A percentile compares a stretch with the other conserved stretches of the same genome.
Evolutionary conservation across 2,888 invertebrate species (phyloP).

Genomic region (Argyresthia albistria): DNA sequence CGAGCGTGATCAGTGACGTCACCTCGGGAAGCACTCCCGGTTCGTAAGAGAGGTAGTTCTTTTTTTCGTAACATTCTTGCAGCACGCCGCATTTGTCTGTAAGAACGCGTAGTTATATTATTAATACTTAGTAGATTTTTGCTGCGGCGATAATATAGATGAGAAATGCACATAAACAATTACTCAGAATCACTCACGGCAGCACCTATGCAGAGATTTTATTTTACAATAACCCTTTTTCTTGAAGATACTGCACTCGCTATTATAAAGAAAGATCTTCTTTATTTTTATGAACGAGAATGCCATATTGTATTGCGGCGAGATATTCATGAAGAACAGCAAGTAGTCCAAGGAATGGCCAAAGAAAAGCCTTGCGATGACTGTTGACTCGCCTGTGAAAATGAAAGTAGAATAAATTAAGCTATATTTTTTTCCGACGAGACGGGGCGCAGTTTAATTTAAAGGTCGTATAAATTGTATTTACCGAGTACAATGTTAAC

Average conservation of each 20-base stretch:
- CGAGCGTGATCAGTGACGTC: slow-evolving; percentile 26
- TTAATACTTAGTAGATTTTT: not conserved
- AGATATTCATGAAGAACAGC: slow-evolving; percentile 36
- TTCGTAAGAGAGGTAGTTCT: slow-evolving; percentile 25
- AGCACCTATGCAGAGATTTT: slow-evolving; percentile 46
- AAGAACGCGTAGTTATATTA: slow-evolving; percentile 8
- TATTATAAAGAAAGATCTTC: slow-evolving; percentile 46
- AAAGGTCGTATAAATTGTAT: slow-evolving; percentile 11
- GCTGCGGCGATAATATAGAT: not conserved
- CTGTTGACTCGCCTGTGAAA: slow-evolving; percentile 46
- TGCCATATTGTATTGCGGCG: slow-evolving; percentile 55
- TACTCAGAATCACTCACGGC: slow-evolving; percentile 28
- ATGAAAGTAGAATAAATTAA: no score
- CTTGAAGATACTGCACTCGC: slow-evolving; percentile 39
- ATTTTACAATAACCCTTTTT: slow-evolving; percentile 30
- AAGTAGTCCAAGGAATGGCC: slow-evolving; percentile 31
- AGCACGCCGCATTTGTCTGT: slow-evolving; percentile 51
- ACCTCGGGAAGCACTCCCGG: slow-evolving; percentile 34
- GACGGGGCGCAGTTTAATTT: no score
- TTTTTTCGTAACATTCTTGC: slow-evolving; percentile 37
- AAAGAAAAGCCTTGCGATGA: slow-evolving; percentile 41
- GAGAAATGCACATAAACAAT: not conserved
- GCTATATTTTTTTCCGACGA: no score
- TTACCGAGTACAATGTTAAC: slow-evolving; percentile 49
- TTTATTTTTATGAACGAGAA: slow-evolving; percentile 46